Conservation (phyloP, 1,140 invertebrate genomes). For the Theocolax elegans region DNA sequence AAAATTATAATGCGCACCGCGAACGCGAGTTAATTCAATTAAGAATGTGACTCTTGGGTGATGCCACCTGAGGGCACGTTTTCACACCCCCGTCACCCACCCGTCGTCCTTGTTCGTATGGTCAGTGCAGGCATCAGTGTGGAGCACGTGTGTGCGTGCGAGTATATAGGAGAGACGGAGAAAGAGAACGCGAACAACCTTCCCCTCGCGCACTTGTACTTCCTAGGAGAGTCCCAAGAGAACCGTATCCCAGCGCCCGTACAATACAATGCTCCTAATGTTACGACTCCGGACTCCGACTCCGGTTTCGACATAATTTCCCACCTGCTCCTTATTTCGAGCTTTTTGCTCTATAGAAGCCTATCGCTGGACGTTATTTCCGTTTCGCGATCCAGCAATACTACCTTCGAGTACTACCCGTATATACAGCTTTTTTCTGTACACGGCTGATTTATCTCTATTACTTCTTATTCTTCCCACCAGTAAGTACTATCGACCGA, state of each 20-base stretch:
- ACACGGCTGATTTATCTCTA: no score
- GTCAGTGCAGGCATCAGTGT: constrained; percentile 20
- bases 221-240: constrained; percentile 51
- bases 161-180: constrained; percentile 44
- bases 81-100: constrained; percentile 47
- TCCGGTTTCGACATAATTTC: constrained; percentile 66
- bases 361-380: no score
- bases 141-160: constrained; percentile 32
- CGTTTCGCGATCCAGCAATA: no score
- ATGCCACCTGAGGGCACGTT: constrained; percentile 62
- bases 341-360: not conserved
- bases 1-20: constrained; percentile 61
- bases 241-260: constrained; percentile 58
- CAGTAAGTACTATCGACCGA: no score
- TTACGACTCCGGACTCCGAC: no score
- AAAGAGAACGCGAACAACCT: not conserved
- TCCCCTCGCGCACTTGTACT: not conserved
- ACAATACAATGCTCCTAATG: constrained; percentile 68
- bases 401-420: no score
- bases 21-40: constrained; percentile 63
- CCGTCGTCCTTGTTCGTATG: constrained; percentile 37
- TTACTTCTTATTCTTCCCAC: no score
- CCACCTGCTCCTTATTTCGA: constrained; percentile 43
- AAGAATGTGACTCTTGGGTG: constrained; percentile 39
- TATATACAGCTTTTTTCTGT: no score